Conservation (phyloP, 23 tunicate genomes). For the Halocynthia aurantium region DNA sequence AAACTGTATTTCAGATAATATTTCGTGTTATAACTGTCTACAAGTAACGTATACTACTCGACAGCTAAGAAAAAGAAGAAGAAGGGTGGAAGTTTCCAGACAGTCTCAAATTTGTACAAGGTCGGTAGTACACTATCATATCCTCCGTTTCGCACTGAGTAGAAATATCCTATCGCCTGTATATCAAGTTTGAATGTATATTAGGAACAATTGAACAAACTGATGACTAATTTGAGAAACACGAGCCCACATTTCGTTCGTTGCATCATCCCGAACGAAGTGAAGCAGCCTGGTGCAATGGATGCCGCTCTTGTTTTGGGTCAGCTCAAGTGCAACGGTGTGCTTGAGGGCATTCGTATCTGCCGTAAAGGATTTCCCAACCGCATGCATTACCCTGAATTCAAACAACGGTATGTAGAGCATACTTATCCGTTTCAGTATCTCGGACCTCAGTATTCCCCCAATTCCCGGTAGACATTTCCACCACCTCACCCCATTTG, state of each 20-base stretch:
- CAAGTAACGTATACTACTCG: neutral
- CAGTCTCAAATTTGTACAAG: constrained; percentile 91
- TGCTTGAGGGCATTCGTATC: constrained; percentile 93
- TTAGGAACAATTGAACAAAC: constrained; percentile 80
- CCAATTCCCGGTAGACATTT: neutral
- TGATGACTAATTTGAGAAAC: constrained; percentile 96
- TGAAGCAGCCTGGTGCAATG: constrained; percentile 76
- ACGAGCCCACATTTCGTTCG: constrained; percentile 98
- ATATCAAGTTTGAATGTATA: no score
- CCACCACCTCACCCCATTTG: neutral
- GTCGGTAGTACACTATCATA: constrained; percentile 2
- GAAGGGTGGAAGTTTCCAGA: constrained; percentile 98
- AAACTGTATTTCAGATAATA: neutral
- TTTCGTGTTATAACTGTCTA: neutral
- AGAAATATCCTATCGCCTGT: neutral
- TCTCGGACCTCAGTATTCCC: neutral
- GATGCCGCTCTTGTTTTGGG: constrained; percentile 82
- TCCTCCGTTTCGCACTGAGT: no score
- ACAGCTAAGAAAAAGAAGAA: constrained; percentile 59
- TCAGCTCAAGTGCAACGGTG: constrained; percentile 96
- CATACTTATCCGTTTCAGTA: neutral
- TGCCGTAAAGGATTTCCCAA: constrained; percentile 98
- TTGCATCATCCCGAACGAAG: constrained; percentile 94
- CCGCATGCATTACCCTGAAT: constrained; percentile 90
- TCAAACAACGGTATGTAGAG: constrained; percentile 73